Percentiles rank a stretch among this genome's conserved stretches.
Evolutionary conservation across 2,113 vertebrate genomes (phyloP).

Genomic region (Callionymus lyra): DNA sequence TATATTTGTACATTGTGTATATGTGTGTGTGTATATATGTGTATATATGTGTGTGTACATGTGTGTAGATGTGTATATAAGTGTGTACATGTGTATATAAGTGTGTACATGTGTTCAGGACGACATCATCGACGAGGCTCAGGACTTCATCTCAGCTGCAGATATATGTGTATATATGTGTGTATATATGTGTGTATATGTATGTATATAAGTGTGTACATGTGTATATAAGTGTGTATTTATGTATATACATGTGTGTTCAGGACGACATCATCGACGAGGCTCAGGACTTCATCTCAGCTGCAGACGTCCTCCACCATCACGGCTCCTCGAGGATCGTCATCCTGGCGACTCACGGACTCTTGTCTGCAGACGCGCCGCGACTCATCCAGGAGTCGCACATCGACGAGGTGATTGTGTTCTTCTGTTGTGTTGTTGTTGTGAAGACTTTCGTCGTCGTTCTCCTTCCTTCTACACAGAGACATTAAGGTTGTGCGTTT

Average conservation of each 20-base stretch:
- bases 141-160: conserved; percentile 90
- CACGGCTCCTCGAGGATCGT: conserved; percentile 95
- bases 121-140: conserved; percentile 93
- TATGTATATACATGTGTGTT: too few relatives aligned
- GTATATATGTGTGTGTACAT: too few relatives aligned
- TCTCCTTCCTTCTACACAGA: too few relatives aligned
- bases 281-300: conserved; percentile 89
- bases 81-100: too few relatives aligned
- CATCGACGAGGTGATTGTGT: conserved; percentile 92
- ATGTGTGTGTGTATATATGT: too few relatives aligned
- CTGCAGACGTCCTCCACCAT: conserved; percentile 93
- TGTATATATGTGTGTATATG: too few relatives aligned
- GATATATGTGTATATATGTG: too few relatives aligned
- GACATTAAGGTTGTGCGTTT: neutral
- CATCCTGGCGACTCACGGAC: conserved; percentile 94
- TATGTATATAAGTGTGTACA: too few relatives aligned
- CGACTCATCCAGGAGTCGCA: conserved; percentile 90
- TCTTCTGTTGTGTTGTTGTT: neutral
- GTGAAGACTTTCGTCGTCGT: neutral
- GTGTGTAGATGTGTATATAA: too few relatives aligned
- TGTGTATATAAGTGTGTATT: too few relatives aligned
- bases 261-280: conserved; percentile 98
- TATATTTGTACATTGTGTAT: too few relatives aligned
- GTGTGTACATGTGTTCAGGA: conserved; percentile 78
- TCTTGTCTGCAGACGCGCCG: conserved; percentile 90